Evolutionary conservation across 2,797 vertebrate species (phyloP), one percentile per base, ranked within the genome.

Genomic region (Lophius americanus): DNA sequence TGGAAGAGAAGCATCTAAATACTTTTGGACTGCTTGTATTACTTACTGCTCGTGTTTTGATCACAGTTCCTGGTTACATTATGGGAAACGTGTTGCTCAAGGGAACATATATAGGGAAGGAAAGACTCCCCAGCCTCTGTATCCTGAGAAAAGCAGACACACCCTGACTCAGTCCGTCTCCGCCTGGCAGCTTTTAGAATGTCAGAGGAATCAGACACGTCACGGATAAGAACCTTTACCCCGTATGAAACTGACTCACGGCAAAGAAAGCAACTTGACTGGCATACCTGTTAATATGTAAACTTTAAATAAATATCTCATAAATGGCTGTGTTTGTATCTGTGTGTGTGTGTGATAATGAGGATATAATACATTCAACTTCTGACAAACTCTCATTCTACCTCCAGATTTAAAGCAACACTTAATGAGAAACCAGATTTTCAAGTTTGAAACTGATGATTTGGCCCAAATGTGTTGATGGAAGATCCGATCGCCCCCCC

Each of bases 111-210:
- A 23, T 23, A 23, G 23, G 23, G 23, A 23, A 23, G 23, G 23
- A 23, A 23, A 23, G 23, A 23, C 23, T 23, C 23, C 23, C 2
- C 46, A 68, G 36, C 82, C 70, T 72, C 58, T 78, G 86, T 60
- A 72, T 70, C 33, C 37, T 57, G 69, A 68, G 58, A 49, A 65
- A 78, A 75, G 52, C 3, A 48, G 82, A 70, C 88, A 88, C 88
- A 6, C 89, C 91, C 72, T 61, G 69, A 79, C 74, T 79, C 71
- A 50, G 60, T 69, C 7, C 61, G 60, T 47, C 39, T 78, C 60
- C 66, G 77, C 70, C 69, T 47, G 62, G 58, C 5, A 62, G 9
- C 58, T 73, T 68, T 68, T 47, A 51, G 44, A 35, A 57, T 68
- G 14, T 57, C 32, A 41, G 47, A 58, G 66, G 64, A 81, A 69